Evolutionary conservation across 1,140 invertebrate genomes (phyloP), one percentile per base, ranked within the genome.

Genomic region (Caerostris darwini): DNA sequence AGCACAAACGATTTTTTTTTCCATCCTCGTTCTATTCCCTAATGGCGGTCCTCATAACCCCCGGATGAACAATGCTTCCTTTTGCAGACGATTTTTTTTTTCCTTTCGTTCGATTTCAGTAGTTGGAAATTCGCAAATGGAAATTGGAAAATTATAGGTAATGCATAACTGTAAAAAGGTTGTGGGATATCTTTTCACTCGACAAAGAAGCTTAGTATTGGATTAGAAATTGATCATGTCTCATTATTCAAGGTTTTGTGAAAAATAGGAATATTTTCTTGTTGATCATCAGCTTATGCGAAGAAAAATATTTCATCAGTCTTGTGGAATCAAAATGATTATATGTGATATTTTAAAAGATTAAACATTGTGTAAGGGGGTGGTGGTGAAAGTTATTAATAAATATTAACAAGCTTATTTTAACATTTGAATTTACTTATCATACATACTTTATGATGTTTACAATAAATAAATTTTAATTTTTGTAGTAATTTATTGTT

Each of bases 1-100:
- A 7, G 90, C 82, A 92, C 85, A 85, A 92, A 34, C 81, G 81
- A 92, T 92, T 92, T 92, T 92, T 92, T 92, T 85, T 92, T 61
- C 69, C 58, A 19, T 34, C 50, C 64, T 8, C 58, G 10, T 81
- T 81, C 69, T 56, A 50, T 56, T 64, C 53, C 56, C 54, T 61
- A 50, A 17, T n/a, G 90, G 12, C 10, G 19, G 12, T 57, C 34
- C 53, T 81, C 56, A 77, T 77, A 91, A 81, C 67, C 69, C 87
- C 19, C 71, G 7, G 56, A 91, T 81, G 69, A 91, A 91, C 90
- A 91, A 91, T 91, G 90, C 17, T 53, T 82, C 6, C 19, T 67
- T 69, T 89, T 8, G 61, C 10, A 77, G 50, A 77, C n/a, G n/a
- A n/a, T n/a, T n/a, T n/a, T 34, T 34, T 34, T 34, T 77, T 89